Evolutionary conservation across 2,797 vertebrate species (phyloP).

Genomic region (Sebastes kiyomatsui): DNA sequence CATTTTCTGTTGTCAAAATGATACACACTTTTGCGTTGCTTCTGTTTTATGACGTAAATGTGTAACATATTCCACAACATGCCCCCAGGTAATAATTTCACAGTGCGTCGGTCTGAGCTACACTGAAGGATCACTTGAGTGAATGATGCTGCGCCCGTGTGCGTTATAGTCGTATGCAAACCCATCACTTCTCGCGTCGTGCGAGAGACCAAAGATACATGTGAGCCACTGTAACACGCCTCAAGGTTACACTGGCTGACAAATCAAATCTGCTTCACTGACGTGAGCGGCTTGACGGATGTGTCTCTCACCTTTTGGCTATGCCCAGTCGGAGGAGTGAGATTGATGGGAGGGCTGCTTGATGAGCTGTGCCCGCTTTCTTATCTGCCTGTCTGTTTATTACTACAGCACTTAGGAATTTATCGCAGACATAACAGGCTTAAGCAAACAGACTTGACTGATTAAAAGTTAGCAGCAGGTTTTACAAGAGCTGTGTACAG

Average conservation of each 20-base stretch:
- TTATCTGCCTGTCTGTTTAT: constrained; percentile 36
- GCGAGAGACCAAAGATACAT: constrained; percentile 54
- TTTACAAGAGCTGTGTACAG: neutral
- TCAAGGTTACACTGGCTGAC: constrained; percentile 78
- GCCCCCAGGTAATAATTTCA: constrained; percentile 34
- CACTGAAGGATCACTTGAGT: constrained; percentile 34
- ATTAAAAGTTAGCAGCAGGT: neutral
- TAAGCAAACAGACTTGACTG: neutral
- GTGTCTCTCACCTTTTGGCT: constrained; percentile 70
- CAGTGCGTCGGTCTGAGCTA: constrained; percentile 18
- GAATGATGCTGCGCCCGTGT: constrained; percentile 31
- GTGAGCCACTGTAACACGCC: constrained; percentile 54
- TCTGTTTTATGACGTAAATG: neutral
- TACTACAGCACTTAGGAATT: constrained; percentile 10
- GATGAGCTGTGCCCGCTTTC: constrained; percentile 48
- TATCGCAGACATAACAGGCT: constrained; percentile 11
- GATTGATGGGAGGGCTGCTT: constrained; percentile 55
- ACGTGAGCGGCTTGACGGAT: constrained; percentile 70
- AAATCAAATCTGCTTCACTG: constrained; percentile 75
- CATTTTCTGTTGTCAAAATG: neutral
- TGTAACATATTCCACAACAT: constrained; percentile 3
- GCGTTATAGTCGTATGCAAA: constrained; percentile 36
- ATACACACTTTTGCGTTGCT: neutral
- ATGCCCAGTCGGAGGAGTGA: constrained; percentile 26
- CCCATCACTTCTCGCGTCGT: constrained; percentile 51